Evolutionary conservation across 37 sponge, comb jelly and placozoan species (phyloP).

Genomic region (Diacarnus erythraeanus): DNA sequence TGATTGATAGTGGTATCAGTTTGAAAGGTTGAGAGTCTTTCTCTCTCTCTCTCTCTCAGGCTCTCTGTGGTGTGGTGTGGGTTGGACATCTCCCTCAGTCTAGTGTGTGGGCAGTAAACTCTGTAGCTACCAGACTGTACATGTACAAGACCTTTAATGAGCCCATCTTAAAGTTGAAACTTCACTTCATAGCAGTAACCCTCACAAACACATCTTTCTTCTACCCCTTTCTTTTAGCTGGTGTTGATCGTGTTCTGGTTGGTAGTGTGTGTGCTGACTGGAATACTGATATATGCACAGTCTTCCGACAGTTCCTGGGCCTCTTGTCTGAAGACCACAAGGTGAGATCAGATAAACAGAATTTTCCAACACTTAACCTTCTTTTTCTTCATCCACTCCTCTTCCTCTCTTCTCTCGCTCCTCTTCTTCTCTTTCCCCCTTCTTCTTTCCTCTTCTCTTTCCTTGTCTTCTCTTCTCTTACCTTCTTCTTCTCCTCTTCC

Average conservation of each 20-base stretch:
- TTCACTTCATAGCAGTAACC: too few relatives aligned
- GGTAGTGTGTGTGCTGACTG: slow-evolving; percentile 15
- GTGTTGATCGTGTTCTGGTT: slow-evolving; percentile 47
- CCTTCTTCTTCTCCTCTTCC: neutral
- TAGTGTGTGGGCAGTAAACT: too few relatives aligned
- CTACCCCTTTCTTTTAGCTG: slow-evolving; percentile 21
- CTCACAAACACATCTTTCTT: too few relatives aligned
- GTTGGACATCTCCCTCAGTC: too few relatives aligned
- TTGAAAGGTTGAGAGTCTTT: too few relatives aligned
- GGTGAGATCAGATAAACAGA: slow-evolving; percentile 18
- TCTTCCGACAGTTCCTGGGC: slow-evolving; percentile 25
- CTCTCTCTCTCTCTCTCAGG: too few relatives aligned
- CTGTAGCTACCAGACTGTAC: too few relatives aligned
- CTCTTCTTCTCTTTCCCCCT: neutral
- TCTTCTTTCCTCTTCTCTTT: neutral
- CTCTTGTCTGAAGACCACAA: slow-evolving; percentile 12
- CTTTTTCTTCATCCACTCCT: neutral
- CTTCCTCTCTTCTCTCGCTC: neutral
- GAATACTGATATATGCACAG: slow-evolving; percentile 48
- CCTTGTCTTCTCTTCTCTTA: neutral
- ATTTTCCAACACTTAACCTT: neutral
- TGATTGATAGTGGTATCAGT: too few relatives aligned
- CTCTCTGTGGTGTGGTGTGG: too few relatives aligned
- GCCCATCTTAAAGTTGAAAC: too few relatives aligned
- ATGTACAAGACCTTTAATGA: too few relatives aligned